phyloP scores from a whole-genome alignment of 2,888 invertebrate species.

The Orgyia antiqua region DNA sequence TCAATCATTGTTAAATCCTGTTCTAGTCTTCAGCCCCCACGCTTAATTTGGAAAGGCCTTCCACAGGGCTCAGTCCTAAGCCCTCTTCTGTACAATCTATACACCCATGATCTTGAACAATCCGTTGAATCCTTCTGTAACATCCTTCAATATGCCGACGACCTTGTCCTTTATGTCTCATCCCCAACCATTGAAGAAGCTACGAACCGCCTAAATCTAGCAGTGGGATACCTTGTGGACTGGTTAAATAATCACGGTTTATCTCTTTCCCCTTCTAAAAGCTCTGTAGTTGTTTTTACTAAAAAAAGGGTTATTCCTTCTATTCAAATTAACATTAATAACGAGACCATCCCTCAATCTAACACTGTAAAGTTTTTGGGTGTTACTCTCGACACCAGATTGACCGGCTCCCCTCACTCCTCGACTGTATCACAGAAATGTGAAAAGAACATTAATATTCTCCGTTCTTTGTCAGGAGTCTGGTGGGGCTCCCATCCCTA shows the following conservation, averaged over 20 bases:
- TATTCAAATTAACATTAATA: neutral
- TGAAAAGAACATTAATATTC: too few relatives aligned
- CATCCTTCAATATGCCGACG: neutral
- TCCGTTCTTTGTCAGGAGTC: too few relatives aligned
- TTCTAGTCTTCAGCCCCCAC: neutral
- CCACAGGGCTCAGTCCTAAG: neutral
- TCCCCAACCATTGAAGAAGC: neutral
- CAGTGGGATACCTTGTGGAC: neutral
- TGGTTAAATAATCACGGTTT: neutral
- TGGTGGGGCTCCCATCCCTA: too few relatives aligned
- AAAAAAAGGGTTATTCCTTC: neutral
- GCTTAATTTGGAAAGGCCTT: neutral
- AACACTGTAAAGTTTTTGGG: neutral
- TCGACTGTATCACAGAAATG: too few relatives aligned
- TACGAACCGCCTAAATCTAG: neutral
- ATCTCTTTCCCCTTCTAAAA: neutral
- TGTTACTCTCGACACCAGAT: neutral
- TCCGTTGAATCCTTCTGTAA: neutral
- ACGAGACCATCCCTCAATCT: neutral
- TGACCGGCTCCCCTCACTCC: neutral
- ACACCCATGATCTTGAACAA: neutral
- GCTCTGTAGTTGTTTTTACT: neutral
- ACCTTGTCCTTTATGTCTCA: neutral
- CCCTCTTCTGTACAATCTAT: neutral
- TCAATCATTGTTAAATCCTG: neutral